Evolutionary conservation across 2,888 invertebrate species (phyloP).

Genomic region (Rutpela maculata): DNA sequence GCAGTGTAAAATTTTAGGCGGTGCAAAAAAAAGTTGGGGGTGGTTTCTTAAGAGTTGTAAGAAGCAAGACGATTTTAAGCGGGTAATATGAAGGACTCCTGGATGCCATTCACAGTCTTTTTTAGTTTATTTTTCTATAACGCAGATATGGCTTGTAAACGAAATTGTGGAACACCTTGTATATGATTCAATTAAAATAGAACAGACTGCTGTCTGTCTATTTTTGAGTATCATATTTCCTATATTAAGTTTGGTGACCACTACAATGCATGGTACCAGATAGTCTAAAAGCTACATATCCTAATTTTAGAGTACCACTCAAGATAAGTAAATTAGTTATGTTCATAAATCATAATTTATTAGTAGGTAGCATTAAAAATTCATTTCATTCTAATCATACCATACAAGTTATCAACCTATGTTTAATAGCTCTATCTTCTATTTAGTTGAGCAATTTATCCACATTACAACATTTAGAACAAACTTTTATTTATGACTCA

Average conservation of each 20-base stretch:
- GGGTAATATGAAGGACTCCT: no score
- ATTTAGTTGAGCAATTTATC: slow-evolving; percentile 20
- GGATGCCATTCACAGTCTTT: no score
- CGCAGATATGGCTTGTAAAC: no score
- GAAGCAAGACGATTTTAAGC: no score
- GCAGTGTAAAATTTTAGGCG: no score
- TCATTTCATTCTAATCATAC: slow-evolving; percentile 19
- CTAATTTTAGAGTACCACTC: slow-evolving; percentile 24
- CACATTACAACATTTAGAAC: slow-evolving; percentile 1
- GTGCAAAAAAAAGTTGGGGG: no score
- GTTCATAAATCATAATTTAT: slow-evolving; percentile 12
- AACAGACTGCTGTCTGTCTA: neutral
- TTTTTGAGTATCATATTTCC: neutral
- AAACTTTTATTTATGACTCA: neutral
- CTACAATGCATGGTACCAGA: slow-evolving; percentile 2
- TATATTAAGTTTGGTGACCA: neutral
- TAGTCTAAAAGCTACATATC: neutral
- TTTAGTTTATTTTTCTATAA: no score
- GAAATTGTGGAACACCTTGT: no score
- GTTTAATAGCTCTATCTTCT: slow-evolving; percentile 1
- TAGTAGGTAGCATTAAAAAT: slow-evolving; percentile 7
- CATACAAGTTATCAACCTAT: neutral
- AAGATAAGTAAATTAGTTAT: slow-evolving; percentile 28
- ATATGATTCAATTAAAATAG: neutral
- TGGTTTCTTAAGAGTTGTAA: no score